Evolutionary conservation across 2,113 vertebrate genomes (phyloP).

Genomic region (Polyodon spathula): DNA sequence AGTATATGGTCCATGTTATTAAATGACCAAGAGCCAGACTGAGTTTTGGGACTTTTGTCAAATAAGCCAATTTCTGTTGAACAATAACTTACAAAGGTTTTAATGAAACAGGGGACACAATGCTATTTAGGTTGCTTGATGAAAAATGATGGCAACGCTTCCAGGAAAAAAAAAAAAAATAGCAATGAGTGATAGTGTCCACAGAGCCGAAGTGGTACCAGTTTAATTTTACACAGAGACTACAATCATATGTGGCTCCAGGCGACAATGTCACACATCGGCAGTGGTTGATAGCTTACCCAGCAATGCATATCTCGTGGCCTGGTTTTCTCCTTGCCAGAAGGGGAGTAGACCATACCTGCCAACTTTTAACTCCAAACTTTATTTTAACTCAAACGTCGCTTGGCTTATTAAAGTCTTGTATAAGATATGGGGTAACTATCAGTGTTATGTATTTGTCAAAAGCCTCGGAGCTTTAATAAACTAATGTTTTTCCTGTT

Average conservation of each 20-base stretch:
- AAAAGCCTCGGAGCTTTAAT: too few relatives aligned
- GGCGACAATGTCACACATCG: neutral
- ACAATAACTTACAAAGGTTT: constrained; percentile 38
- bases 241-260: constrained; percentile 2
- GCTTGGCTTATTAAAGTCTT: neutral
- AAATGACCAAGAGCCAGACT: constrained; percentile 25
- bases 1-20: constrained; percentile 26
- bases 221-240: constrained; percentile 6
- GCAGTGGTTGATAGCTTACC: constrained; percentile 1
- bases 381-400: neutral
- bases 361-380: neutral
- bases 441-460: too few relatives aligned
- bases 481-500: too few relatives aligned
- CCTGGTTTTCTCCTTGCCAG: constrained; percentile 3
- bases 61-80: constrained; percentile 36
- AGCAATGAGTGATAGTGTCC: constrained; percentile 13
- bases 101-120: constrained; percentile 26
- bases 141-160: constrained; percentile 37
- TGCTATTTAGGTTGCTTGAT: constrained; percentile 40
- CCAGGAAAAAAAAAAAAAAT: constrained; percentile 13
- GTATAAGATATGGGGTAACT: too few relatives aligned
- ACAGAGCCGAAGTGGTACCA: constrained; percentile 3
- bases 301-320: neutral
- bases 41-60: constrained; percentile 34
- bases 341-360: neutral